phyloP scores from a whole-genome alignment of 2,797 vertebrate species.

The Xyrichtys novacula region DNA sequence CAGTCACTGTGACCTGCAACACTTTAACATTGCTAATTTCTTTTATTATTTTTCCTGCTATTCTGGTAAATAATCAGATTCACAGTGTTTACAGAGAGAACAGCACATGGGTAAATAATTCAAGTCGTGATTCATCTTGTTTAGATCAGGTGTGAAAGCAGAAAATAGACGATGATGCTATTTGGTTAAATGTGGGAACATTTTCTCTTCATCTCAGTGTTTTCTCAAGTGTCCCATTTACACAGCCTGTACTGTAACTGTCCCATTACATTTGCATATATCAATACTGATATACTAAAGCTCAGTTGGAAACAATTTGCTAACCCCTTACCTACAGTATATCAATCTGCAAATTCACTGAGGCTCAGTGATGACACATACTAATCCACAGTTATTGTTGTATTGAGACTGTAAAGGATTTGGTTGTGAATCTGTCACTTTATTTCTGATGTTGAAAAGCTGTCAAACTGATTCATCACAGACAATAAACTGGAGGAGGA shows the following conservation, averaged over 20 bases:
- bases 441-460: too few relatives aligned
- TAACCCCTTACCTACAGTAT: too few relatives aligned
- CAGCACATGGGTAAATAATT: conserved; percentile 47
- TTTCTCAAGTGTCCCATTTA: conserved; percentile 5
- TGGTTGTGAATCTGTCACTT: too few relatives aligned
- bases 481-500: too few relatives aligned
- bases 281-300: background rate
- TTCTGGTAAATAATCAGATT: conserved; percentile 32
- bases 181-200: conserved; percentile 5
- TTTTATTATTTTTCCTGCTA: conserved; percentile 13
- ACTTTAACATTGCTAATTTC: conserved; percentile 28
- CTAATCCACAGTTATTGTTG: too few relatives aligned
- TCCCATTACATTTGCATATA: background rate
- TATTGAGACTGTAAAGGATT: too few relatives aligned
- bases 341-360: too few relatives aligned
- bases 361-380: too few relatives aligned
- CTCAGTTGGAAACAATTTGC: too few relatives aligned
- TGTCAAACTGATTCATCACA: too few relatives aligned
- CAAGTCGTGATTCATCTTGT: conserved; percentile 36
- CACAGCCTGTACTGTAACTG: background rate
- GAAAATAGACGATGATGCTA: conserved; percentile 17
- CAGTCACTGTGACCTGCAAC: conserved; percentile 33
- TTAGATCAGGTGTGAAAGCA: conserved; percentile 34
- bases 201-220: background rate
- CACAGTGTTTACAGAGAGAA: conserved; percentile 42